These are phyloP conservation scores for Choreutis nemorana DNA, from an alignment of 2,888 invertebrate genomes.

Conservation along the genomic window DNA sequence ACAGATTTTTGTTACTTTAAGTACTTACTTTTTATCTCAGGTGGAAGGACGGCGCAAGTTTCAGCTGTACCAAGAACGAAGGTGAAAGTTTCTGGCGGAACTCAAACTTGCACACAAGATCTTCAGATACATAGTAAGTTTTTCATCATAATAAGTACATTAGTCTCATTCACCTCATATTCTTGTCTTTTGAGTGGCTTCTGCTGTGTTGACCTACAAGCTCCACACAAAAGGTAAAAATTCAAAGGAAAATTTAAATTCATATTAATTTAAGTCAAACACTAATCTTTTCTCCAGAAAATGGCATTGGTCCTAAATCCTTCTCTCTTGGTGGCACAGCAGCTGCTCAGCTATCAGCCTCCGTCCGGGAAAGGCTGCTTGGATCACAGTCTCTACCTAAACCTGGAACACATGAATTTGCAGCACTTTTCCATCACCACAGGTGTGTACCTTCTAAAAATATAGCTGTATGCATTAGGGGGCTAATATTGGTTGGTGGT, in stretches of 20 bases:
- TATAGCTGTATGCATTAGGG: too few species aligned
- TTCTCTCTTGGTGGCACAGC: constrained; percentile 86
- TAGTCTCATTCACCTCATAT: not conserved
- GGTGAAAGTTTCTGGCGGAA: constrained; percentile 90
- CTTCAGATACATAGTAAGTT: constrained; percentile 73
- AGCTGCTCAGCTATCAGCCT: constrained; percentile 86
- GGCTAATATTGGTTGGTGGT: too few species aligned
- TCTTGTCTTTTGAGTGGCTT: not conserved
- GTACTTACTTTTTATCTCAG: constrained; percentile 17
- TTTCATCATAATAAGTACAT: not conserved
- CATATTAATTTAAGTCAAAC: not conserved
- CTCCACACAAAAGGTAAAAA: not conserved
- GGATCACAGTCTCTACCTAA: constrained; percentile 90
- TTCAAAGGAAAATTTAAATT: not conserved
- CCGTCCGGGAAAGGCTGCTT: constrained; percentile 82
- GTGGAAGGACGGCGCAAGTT: constrained; percentile 79
- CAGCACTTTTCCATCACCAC: constrained; percentile 69
- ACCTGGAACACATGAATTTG: constrained; percentile 75
- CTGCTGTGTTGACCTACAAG: not conserved
- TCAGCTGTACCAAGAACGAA: constrained; percentile 87
- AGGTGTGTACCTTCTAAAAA: too few species aligned
- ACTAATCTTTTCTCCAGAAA: constrained; percentile 53
- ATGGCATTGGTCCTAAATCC: constrained; percentile 82
- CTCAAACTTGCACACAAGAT: constrained; percentile 86
- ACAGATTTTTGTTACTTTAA: not conserved